Base-by-base conservation (phyloP, 2,113 vertebrate genomes). In the Corapipo altera region DNA sequence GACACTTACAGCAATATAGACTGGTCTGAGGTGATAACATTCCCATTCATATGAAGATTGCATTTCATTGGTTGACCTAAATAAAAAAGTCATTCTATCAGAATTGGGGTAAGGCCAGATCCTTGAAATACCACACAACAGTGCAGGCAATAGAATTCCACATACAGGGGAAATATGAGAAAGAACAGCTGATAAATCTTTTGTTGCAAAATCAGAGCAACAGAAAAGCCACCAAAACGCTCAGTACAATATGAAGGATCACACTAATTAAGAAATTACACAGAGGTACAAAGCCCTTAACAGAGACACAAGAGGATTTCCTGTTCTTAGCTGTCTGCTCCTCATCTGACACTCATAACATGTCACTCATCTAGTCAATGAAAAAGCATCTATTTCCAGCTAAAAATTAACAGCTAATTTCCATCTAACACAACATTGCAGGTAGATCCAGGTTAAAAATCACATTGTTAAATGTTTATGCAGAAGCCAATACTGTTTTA, bases 51-150 rank as follows among this genome's bases (percentile, higher is more conserved):
- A 92, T 99, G 99, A 96, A 99, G 99, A 97, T 99, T 99, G 97
- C 99, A 99, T 97, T 99, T 99, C 99, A 99, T 99, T 24, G 99
- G 99, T 55, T 99, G 99, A 61, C 99, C 99, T 99, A 95, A 41
- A 82, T 75, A 41, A 58, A 46, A 19, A 64, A 83, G 67, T 64
- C 4, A 43, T 71, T 87, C 30, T 35, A 54, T 75, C 15, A 62
- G 39, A 92, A 71, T 3, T 3, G 4, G 13, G 13, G 11, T 66
- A 82, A 35, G 46, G 49, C 24, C 51, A 62, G 33, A 69, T 44
- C 27, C 35, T 57, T 72, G 33, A 88, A 89, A 65, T 11, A 85
- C 3, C 55, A 73, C 6, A 46, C n/a, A 43, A 10, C 20, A 72
- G 9, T 11, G 15, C 65, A 72, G 74, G 51, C 55, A 83, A 8